Percentiles rank a stretch among this genome's conserved stretches.
phyloP scores from a whole-genome alignment of 2,888 invertebrate genomes.

The Troides helena region DNA sequence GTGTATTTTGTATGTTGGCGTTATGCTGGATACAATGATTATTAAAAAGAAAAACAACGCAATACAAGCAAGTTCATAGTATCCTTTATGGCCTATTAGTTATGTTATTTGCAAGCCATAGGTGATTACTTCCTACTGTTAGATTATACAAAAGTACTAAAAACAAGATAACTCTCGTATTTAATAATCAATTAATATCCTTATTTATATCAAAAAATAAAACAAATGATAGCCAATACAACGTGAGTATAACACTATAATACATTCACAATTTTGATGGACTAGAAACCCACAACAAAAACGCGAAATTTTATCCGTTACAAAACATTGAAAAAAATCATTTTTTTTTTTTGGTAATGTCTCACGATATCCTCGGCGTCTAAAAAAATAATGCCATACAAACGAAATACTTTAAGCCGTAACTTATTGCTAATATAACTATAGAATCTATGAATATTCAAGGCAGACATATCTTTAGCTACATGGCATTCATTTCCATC shows the following conservation, averaged over 20 bases:
- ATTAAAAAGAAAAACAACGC: constrained; percentile 71
- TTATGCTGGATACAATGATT: constrained; percentile 36
- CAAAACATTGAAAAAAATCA: constrained; percentile 43
- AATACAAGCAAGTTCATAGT: constrained; percentile 73
- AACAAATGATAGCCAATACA: constrained; percentile 57
- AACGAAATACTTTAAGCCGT: constrained; percentile 42
- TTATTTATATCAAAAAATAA: constrained; percentile 47
- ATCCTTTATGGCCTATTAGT: constrained; percentile 74
- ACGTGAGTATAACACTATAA: constrained; percentile 53
- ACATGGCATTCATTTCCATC: constrained; percentile 75
- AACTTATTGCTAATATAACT: constrained; percentile 36
- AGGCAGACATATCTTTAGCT: constrained; percentile 53
- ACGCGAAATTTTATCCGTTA: constrained; percentile 51
- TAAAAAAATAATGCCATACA: constrained; percentile 43
- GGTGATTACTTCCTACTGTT: constrained; percentile 73
- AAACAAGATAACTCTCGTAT: constrained; percentile 63
- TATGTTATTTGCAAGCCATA: constrained; percentile 79
- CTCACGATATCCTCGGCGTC: constrained; percentile 41
- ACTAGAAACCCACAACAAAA: constrained; percentile 75
- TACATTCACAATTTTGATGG: constrained; percentile 72
- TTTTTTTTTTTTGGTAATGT: constrained; percentile 53
- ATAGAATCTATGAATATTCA: constrained; percentile 33
- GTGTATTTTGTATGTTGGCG: constrained; percentile 32
- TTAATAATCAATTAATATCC: constrained; percentile 50
- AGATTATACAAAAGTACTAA: constrained; percentile 71